Conservation (phyloP, 1,140 invertebrate species). For the Cyrtorhinus lividipennis region DNA sequence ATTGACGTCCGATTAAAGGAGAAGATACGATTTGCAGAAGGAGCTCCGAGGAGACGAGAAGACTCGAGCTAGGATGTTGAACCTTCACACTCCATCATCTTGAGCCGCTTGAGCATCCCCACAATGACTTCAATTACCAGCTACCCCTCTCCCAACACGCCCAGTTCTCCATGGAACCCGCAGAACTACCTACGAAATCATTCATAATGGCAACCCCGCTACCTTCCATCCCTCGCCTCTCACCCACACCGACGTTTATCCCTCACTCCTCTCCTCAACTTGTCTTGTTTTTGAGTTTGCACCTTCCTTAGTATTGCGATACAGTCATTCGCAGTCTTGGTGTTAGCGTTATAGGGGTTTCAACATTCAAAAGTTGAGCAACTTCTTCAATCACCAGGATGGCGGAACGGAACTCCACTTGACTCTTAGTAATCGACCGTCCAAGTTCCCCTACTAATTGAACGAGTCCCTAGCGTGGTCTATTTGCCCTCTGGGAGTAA, state of each 20-base stretch:
- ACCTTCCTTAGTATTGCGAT: background rate
- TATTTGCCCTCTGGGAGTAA: too few relatives aligned
- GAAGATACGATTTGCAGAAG: conserved; percentile 1
- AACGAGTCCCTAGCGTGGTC: too few relatives aligned
- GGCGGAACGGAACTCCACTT: too few relatives aligned
- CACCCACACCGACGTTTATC: too few relatives aligned
- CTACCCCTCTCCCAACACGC: background rate
- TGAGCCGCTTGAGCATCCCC: background rate
- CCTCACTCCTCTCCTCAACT: background rate
- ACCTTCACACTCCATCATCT: background rate
- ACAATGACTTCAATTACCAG: conserved; percentile 3
- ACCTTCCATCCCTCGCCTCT: background rate
- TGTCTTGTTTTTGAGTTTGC: conserved; percentile 2
- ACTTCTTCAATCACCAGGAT: too few relatives aligned
- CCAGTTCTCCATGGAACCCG: background rate
- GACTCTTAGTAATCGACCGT: too few relatives aligned
- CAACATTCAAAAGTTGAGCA: background rate
- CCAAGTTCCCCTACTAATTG: too few relatives aligned
- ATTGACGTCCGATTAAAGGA: background rate
- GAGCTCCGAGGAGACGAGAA: background rate
- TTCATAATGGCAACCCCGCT: background rate
- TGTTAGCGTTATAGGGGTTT: background rate
- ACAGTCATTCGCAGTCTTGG: background rate
- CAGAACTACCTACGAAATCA: conserved; percentile 2
- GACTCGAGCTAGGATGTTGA: conserved; percentile 1